These are phyloP conservation scores for Lepeophtheirus salmonis DNA, from an alignment of 1,140 invertebrate genomes.

Conservation along the genomic window DNA sequence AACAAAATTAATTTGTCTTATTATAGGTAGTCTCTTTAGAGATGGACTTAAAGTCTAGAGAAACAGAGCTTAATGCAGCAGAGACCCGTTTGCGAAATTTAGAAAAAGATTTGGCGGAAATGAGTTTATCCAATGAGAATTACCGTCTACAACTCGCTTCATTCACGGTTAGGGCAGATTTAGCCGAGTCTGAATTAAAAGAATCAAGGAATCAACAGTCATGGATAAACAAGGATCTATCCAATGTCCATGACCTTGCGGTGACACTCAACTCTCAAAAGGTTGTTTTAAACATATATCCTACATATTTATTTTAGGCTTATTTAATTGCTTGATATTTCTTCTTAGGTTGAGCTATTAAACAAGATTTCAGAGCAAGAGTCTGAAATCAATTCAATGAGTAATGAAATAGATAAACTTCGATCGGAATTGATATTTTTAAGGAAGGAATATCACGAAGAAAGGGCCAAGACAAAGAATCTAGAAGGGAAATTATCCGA, in stretches of 20 bases:
- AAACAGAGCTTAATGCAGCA: constrained; percentile 2
- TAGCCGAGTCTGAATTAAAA: constrained; percentile 3
- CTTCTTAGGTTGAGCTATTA: neutral
- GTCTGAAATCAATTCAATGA: constrained; percentile 1
- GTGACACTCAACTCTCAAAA: constrained; percentile 6
- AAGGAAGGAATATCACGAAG: neutral
- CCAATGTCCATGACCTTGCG: neutral
- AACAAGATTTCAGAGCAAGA: constrained; percentile 1
- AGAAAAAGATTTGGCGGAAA: constrained; percentile 9
- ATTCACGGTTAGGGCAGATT: neutral
- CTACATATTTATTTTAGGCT: neutral
- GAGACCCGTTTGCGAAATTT: neutral
- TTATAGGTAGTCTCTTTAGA: neutral
- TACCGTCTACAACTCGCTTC: neutral
- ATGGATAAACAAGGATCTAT: neutral
- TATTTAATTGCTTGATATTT: neutral
- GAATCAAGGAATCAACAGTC: neutral
- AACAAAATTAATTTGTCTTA: neutral
- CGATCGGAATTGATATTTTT: neutral
- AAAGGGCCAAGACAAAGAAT: neutral
- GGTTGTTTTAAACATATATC: neutral
- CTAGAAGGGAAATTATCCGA: neutral
- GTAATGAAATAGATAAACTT: neutral
- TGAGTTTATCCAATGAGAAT: constrained; percentile 9
- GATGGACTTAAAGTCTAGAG: neutral